Evolutionary conservation across 1,140 invertebrate species (phyloP), one percentile per base, ranked within the genome.

Genomic region (Neodiprion virginianus): DNA sequence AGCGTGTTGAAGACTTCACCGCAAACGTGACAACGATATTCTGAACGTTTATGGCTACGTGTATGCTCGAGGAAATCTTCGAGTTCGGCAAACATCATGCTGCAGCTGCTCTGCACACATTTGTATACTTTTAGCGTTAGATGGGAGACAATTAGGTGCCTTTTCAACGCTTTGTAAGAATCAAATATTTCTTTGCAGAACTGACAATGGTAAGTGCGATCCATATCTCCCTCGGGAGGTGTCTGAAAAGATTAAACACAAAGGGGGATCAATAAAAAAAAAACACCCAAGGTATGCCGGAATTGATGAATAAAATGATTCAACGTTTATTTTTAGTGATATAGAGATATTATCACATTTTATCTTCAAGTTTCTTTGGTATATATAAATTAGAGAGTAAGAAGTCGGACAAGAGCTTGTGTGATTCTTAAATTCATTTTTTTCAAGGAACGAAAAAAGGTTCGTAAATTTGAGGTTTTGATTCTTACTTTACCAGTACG

Each of bases 1-100:
- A 93, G 84, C 1, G 91, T 91, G 17, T 87, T 85, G 81, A 93
- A 93, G 69, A 88, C 85, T 77, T 92, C 90, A 67, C 89, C 89
- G 74, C 92, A 93, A 66, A 91, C 86, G 78, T 93, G 92, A 80
- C 92, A 93, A 7, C 90, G 85, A 78, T 93, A 93, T 40, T 90
- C 89, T 75, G 92, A 89, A 74, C 86, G 80, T 67, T 92, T 91
- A 69, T 90, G 88, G 77, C 90, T 90, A 74, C 92, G 90, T 1
- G 90, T 92, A 77, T 94, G 92, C 69, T 91, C 89, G 47, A 94
- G 82, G 79, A 93, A 93, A n/a, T 88, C 81, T 48, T 93, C 92
- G 14, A 93, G 82, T 28, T 93, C 91, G 53, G 88, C 83, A 78
- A 93, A 94, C 76, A 91, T 92, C 76, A 88, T 81, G 17, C 88